Evolutionary conservation across 2,113 vertebrate species (phyloP), one percentile per base, ranked within the genome.

Genomic region (Sturnus vulgaris): DNA sequence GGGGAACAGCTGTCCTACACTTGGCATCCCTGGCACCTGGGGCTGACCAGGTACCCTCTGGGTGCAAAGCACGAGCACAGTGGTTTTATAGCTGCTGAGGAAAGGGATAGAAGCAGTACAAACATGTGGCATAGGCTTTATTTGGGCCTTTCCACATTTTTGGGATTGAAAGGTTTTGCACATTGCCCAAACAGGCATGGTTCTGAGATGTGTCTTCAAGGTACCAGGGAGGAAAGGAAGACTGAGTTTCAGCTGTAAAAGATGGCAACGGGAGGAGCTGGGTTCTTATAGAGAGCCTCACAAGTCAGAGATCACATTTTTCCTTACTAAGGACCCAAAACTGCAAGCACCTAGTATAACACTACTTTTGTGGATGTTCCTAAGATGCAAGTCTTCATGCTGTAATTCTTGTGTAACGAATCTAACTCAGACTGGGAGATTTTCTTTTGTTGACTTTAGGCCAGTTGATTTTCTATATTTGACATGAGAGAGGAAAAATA

Each of bases 21-120:
- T 14, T 0, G 0, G 13, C 13, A 37, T 31, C 44, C 23, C 20
- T 56, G 20, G 44, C 30, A 12, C 1, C 2, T 39, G 16, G 23
- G 11, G 19, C 5, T 81, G 37, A 30, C 40, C 21, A 35, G 3
- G 4, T 11, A 23, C 15, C 25, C 24, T 78, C 15, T 75, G 65
- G 5, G 8, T 40, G 70, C 65, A 87, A 35, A 65, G 50, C 8
- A 16, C 27, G 7, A 53, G n/a, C 12, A 21, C 15, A 33, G 56
- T 25, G 40, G 1, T 47, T 87, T 70, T 39, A 12, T 10, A n/a
- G 18, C 21, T 72, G 55, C 75, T 85, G 50, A 85, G n/a, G 65
- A 84, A 81, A 60, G n/a, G 33, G 4, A 11, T 6, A 46, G 50
- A 56, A 52, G 20, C 19, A 31, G 25, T 47, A 28, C 5, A 69